These are phyloP conservation scores for Procavia capensis DNA, from an alignment of 2,113 vertebrate species.

Conservation along the genomic window DNA sequence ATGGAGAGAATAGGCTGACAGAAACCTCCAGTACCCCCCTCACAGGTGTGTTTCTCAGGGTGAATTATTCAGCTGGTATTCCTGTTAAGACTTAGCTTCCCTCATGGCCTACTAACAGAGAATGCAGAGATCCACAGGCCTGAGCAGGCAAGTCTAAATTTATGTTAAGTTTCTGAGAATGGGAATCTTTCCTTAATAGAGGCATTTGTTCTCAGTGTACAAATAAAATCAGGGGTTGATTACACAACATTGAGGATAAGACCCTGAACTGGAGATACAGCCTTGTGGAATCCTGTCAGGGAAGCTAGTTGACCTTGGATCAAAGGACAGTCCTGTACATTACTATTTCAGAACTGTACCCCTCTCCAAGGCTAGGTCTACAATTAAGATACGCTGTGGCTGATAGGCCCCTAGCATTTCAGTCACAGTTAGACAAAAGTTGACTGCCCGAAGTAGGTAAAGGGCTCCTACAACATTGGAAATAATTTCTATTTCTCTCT, in stretches of 20 bases:
- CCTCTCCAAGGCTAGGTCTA: constrained; percentile 17
- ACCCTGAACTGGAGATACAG: neutral
- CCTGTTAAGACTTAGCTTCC: neutral
- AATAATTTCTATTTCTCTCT: constrained; percentile 49
- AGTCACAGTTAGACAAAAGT: neutral
- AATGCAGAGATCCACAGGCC: neutral
- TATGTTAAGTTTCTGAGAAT: constrained; percentile 26
- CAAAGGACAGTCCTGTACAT: constrained; percentile 8
- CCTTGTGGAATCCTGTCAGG: constrained; percentile 1
- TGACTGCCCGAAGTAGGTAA: constrained; percentile 36
- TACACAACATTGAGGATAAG: neutral
- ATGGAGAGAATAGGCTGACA: constrained; percentile 3
- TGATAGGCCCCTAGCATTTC: neutral
- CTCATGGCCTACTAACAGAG: neutral
- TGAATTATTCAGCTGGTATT: constrained; percentile 22
- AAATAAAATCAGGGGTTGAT: constrained; percentile 27
- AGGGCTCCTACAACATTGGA: neutral
- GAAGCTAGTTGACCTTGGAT: constrained; percentile 18
- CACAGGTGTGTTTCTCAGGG: constrained; percentile 43
- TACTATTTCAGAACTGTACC: constrained; percentile 10
- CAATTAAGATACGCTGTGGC: neutral
- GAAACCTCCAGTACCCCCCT: neutral
- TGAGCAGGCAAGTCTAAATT: neutral
- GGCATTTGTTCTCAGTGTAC: neutral
- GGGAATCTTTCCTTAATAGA: constrained; percentile 27